These are phyloP conservation scores for Rhegmatorhina hoffmannsi DNA, from an alignment of 2,113 vertebrate genomes.

Conservation along the genomic window DNA sequence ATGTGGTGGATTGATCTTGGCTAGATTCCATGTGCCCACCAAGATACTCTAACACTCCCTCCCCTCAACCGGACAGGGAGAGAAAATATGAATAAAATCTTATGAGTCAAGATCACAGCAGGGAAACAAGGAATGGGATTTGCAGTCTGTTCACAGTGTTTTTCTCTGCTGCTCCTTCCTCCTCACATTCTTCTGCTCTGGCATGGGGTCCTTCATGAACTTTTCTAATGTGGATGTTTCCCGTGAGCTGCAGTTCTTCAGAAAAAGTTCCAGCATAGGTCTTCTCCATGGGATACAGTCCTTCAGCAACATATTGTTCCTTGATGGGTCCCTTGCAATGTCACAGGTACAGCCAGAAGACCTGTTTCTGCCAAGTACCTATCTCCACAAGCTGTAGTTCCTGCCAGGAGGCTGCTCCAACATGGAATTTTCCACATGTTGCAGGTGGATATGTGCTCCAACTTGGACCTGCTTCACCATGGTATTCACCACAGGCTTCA, in stretches of 20 bases:
- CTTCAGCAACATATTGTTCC: neutral
- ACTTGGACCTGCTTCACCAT: neutral
- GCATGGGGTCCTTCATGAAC: neutral
- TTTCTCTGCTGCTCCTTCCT: neutral
- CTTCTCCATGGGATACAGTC: neutral
- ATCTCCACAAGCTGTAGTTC: neutral
- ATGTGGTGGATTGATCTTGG: neutral
- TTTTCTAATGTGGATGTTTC: neutral
- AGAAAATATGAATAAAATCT: neutral
- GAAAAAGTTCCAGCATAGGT: neutral
- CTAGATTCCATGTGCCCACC: fast-evolving
- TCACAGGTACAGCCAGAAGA: neutral
- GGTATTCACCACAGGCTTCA: neutral
- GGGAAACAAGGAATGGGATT: neutral
- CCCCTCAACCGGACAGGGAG: neutral
- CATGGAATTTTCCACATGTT: neutral
- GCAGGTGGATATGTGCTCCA: neutral
- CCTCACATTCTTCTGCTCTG: neutral
- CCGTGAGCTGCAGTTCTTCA: neutral
- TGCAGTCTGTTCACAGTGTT: neutral
- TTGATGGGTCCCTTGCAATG: neutral
- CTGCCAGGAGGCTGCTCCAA: neutral
- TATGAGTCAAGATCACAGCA: neutral
- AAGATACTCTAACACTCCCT: neutral
- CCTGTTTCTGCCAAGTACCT: neutral